Evolutionary conservation across 2,797 vertebrate species (phyloP).

Genomic region (Amblyopsis hoosieri): DNA sequence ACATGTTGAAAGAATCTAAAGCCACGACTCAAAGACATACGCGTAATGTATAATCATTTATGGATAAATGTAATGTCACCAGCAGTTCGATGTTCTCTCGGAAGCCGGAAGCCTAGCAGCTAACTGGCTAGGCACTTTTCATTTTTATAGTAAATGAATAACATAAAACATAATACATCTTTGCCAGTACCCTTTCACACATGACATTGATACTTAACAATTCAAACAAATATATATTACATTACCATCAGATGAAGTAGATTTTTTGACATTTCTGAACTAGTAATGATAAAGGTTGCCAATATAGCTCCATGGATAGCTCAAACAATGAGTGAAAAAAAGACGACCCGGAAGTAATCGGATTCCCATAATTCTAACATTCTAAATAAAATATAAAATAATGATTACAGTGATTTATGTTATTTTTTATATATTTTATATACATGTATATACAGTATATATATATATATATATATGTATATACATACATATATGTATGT

Average conservation of each 20-base stretch:
- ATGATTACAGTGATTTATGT: background rate
- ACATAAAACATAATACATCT: background rate
- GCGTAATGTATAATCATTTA: too few species aligned
- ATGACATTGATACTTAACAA: conserved; percentile 5
- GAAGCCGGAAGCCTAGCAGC: background rate
- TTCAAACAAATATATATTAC: conserved; percentile 26
- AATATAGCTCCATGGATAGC: conserved; percentile 34
- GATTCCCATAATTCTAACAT: background rate
- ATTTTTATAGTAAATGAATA: background rate
- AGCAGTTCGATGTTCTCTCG: too few species aligned
- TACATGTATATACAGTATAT: too few species aligned
- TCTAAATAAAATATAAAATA: background rate
- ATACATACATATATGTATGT: too few species aligned
- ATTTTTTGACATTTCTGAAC: conserved; percentile 29
- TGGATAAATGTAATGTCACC: too few species aligned
- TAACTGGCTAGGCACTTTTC: background rate
- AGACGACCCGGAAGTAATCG: conserved; percentile 60
- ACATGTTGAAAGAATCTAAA: too few species aligned
- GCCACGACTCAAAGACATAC: too few species aligned
- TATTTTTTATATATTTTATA: too few species aligned
- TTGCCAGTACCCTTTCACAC: background rate
- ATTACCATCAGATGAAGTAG: conserved; percentile 11
- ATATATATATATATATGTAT: too few species aligned
- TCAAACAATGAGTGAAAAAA: conserved; percentile 14
- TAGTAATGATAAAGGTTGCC: conserved; percentile 43